Evolutionary conservation across 2,888 invertebrate genomes (phyloP), one percentile per base, ranked within the genome.

Genomic region (Eilema depressum): DNA sequence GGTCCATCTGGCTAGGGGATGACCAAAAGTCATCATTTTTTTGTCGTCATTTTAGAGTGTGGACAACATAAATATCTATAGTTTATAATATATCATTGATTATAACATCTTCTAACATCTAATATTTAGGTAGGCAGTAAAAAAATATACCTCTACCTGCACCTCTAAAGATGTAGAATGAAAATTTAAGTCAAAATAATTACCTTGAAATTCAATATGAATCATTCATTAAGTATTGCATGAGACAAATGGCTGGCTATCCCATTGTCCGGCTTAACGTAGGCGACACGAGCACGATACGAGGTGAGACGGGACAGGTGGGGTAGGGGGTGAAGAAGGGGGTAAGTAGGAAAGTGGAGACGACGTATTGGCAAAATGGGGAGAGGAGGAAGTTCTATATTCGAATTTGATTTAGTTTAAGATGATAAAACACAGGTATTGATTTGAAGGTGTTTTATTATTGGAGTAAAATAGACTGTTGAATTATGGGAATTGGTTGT

Each of bases 391-490:
- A 63, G 53, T 60, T 37, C 60, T 74, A 65, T 63, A 68, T 66
- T 67, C 60, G 3, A 63, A 66, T 66, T 65, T 70, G 68, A 72
- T 74, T 70, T 59, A 70, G 57, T 60, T 70, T 33, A 12, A 63
- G 30, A 67, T 41, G 65, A 74, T 69, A 71, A 62, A 70, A 70
- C n/a, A 66, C 0, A 14, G 56, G 20, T 56, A 56, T 25, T 41
- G 30, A 37, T 63, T 57, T 2, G 62, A 3, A 63, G 26, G 61
- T 33, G 25, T 62, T 62, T 68, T 63, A 41, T 63, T 68, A 41
- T 63, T 57, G n/a, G 23, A 63, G 41, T 57, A 57, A 4, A 68
- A 68, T 30, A 56, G 25, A 26, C 33, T 53, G 11, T 53, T 53
- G 11, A 23, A 25, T n/a, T 56, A 53, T 33, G 26, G 26, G 23